phyloP scores from a whole-genome alignment of 2,888 invertebrate genomes.

The Sinelater perroti region DNA sequence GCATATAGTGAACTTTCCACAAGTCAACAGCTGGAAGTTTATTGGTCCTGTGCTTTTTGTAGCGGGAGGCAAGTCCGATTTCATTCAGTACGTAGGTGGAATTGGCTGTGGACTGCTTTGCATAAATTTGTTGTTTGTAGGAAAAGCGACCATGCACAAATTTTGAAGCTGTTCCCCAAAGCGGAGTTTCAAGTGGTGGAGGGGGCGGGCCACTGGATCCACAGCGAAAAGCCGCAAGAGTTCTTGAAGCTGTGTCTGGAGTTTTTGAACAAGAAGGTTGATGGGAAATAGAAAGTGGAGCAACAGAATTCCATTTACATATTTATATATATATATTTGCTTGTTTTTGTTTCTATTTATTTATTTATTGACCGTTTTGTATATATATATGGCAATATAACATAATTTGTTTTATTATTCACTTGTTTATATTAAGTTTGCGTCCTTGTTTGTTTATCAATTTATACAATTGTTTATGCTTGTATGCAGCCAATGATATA shows the following conservation, averaged over 20 bases:
- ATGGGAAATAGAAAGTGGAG: too few relatives aligned
- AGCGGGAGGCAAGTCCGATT: slow-evolving; percentile 82
- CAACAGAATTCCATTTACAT: too few relatives aligned
- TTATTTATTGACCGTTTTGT: too few relatives aligned
- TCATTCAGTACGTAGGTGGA: slow-evolving; percentile 69
- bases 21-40: slow-evolving; percentile 39
- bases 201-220: slow-evolving; percentile 93
- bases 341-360: too few relatives aligned
- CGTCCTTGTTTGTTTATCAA: too few relatives aligned
- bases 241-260: slow-evolving; percentile 73
- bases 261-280: slow-evolving; percentile 66
- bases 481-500: too few relatives aligned
- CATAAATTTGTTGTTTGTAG: slow-evolving; percentile 48
- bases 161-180: slow-evolving; percentile 76
- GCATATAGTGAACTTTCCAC: slow-evolving; percentile 69
- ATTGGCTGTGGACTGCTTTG: neutral
- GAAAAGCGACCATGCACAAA: slow-evolving; percentile 67
- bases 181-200: slow-evolving; percentile 75
- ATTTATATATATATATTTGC: too few relatives aligned
- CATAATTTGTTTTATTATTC: too few relatives aligned
- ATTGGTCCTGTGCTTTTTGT: slow-evolving; percentile 82
- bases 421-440: too few relatives aligned
- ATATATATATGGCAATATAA: too few relatives aligned
- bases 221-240: slow-evolving; percentile 86
- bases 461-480: too few relatives aligned